These are phyloP conservation scores for Drosophila flavopinicola DNA, from an alignment of 2,888 invertebrate genomes.

Conservation along the genomic window DNA sequence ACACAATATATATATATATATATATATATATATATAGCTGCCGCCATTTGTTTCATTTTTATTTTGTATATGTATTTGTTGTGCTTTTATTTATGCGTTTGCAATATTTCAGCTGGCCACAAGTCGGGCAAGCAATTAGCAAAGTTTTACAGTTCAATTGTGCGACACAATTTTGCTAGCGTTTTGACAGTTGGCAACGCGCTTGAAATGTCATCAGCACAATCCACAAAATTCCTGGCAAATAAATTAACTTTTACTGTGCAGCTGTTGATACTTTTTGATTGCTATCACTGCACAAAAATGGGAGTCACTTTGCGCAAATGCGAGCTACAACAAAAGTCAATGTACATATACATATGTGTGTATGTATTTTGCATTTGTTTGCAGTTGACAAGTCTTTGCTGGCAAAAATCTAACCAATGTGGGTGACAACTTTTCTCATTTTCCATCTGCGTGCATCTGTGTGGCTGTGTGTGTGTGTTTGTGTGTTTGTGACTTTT, in stretches of 20 bases:
- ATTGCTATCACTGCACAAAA: constrained; percentile 45
- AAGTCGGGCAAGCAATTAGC: constrained; percentile 46
- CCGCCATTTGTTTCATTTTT: not conserved
- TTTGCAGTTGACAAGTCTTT: constrained; percentile 41
- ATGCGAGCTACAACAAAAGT: constrained; percentile 4
- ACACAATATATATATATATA: too few relatives aligned
- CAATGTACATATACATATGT: constrained; percentile 1
- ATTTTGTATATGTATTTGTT: constrained; percentile 1
- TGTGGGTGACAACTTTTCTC: constrained; percentile 44
- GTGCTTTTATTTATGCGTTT: constrained; percentile 11
- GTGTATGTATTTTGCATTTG: constrained; percentile 17
- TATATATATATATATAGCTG: too few relatives aligned
- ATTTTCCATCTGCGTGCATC: constrained; percentile 25
- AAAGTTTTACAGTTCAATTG: constrained; percentile 57
- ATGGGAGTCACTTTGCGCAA: constrained; percentile 15
- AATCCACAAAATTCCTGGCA: constrained; percentile 12
- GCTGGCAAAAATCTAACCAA: constrained; percentile 24
- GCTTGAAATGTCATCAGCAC: constrained; percentile 38
- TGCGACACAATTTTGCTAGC: constrained; percentile 25
- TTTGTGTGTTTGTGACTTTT: constrained; percentile 6
- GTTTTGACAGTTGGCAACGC: constrained; percentile 35
- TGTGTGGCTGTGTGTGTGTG: not conserved
- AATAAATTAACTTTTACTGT: constrained; percentile 54
- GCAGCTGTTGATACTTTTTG: constrained; percentile 61
- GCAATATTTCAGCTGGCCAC: constrained; percentile 16